phyloP scores from a whole-genome alignment of 2,888 invertebrate species.

The Poecilus cupreus region DNA sequence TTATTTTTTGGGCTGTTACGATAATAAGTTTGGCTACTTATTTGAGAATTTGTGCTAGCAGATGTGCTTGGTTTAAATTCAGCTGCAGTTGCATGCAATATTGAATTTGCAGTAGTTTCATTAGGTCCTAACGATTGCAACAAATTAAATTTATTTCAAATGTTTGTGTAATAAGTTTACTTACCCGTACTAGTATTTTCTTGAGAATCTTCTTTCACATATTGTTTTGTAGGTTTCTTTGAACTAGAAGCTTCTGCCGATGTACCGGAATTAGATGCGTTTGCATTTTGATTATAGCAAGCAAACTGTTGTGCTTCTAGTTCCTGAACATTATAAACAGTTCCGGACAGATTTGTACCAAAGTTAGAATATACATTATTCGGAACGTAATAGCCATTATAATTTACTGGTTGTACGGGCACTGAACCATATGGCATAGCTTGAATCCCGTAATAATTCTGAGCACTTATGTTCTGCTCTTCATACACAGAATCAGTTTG shows the following conservation, averaged over 20 bases:
- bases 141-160: background rate
- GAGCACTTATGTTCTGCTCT: slow-evolving; percentile 51
- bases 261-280: background rate
- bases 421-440: slow-evolving; percentile 40
- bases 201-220: background rate
- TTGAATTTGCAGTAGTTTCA: slow-evolving; percentile 70
- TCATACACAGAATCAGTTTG: slow-evolving; percentile 45
- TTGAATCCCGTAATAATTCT: slow-evolving; percentile 48
- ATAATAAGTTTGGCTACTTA: slow-evolving; percentile 51
- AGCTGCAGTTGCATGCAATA: slow-evolving; percentile 76
- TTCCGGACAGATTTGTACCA: slow-evolving; percentile 46
- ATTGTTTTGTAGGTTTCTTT: background rate
- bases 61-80: slow-evolving; percentile 76
- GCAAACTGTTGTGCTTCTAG: slow-evolving; percentile 46
- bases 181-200: background rate
- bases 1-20: slow-evolving; percentile 27
- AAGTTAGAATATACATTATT: slow-evolving; percentile 41
- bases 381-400: slow-evolving; percentile 49
- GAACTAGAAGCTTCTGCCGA: background rate
- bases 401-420: slow-evolving; percentile 39
- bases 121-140: slow-evolving; percentile 7
- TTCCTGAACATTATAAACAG: slow-evolving; percentile 52
- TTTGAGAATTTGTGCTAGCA: slow-evolving; percentile 65
- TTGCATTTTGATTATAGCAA: slow-evolving; percentile 31
- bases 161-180: background rate